These are phyloP conservation scores for Rhadina sibilatrix DNA, from an alignment of 2,113 vertebrate species.

Conservation along the genomic window DNA sequence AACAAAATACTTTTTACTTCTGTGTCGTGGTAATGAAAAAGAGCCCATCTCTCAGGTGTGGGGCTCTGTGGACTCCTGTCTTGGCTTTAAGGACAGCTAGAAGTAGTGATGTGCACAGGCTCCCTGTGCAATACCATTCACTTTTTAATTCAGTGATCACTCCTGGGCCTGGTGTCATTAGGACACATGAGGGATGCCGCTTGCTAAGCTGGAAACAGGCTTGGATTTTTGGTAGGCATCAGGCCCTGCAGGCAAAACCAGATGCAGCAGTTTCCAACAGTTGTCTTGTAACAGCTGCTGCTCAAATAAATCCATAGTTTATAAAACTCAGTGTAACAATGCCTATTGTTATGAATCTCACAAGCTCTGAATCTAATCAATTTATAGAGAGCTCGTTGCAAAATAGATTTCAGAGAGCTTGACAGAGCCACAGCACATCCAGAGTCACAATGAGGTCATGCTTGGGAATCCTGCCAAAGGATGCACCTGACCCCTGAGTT, in stretches of 20 bases:
- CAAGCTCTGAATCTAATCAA: neutral
- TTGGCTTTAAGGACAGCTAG: neutral
- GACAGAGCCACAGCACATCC: neutral
- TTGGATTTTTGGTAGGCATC: accelerated
- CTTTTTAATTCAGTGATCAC: neutral
- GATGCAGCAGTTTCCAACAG: neutral
- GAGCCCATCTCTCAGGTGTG: neutral
- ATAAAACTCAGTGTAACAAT: neutral
- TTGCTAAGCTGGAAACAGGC: neutral
- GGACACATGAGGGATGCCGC: accelerated
- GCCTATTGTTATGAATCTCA: neutral
- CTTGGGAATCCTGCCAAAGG: neutral
- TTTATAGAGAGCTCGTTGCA: neutral
- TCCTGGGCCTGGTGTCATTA: neutral
- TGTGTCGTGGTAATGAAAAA: neutral
- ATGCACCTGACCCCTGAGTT: neutral
- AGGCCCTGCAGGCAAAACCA: too few relatives aligned
- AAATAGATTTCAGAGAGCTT: neutral
- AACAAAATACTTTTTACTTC: neutral
- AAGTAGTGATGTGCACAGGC: neutral
- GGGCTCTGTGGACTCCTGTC: too few relatives aligned
- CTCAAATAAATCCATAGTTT: neutral
- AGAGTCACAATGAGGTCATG: neutral
- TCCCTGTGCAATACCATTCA: neutral
- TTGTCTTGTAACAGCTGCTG: neutral